phyloP scores from a whole-genome alignment of 2,113 vertebrate species.

The Mustelus asterias region DNA sequence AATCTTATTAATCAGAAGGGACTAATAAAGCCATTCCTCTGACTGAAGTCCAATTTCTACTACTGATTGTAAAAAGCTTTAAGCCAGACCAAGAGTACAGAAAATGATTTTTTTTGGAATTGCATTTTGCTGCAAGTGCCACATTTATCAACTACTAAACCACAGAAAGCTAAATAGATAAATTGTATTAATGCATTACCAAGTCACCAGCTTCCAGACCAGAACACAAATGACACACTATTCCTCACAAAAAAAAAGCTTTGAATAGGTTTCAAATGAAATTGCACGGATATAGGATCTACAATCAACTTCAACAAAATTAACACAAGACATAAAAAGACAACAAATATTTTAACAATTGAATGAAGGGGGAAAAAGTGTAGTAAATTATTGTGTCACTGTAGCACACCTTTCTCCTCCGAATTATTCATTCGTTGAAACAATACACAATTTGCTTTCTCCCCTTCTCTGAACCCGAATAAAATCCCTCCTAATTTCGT shows the following conservation, averaged over 20 bases:
- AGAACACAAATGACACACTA: background rate
- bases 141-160: background rate
- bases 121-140: background rate
- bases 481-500: background rate
- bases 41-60: background rate
- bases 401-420: background rate
- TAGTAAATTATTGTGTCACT: background rate
- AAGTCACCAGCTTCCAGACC: background rate
- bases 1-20: background rate
- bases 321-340: background rate
- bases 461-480: background rate
- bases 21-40: background rate
- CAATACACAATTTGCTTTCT: background rate
- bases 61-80: background rate
- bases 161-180: background rate
- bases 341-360: background rate
- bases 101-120: background rate
- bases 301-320: background rate
- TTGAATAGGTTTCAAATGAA: background rate
- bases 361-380: background rate
- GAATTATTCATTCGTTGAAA: background rate
- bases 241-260: background rate
- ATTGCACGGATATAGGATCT: background rate
- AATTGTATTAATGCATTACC: background rate
- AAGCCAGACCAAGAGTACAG: background rate